Conservation (phyloP, 1,140 invertebrate species). For the Drosophila pallidifrons region DNA sequence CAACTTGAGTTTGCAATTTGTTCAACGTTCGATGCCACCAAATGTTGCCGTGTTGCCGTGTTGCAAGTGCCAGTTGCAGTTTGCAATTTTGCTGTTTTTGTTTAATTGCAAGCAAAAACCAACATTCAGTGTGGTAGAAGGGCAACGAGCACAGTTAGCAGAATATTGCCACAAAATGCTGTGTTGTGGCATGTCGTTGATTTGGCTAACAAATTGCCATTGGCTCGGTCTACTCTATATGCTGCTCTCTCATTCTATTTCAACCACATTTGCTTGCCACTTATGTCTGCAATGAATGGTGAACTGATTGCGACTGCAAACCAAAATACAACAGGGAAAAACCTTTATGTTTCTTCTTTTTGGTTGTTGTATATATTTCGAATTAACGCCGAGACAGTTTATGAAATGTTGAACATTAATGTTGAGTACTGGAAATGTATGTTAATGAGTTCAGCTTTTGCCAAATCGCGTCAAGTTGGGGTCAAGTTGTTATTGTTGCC, state of each 20-base stretch:
- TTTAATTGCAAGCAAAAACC: conserved; percentile 15
- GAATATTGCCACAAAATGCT: conserved; percentile 15
- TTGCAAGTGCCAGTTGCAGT: conserved; percentile 36
- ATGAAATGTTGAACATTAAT: conserved; percentile 42
- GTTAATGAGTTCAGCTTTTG: conserved; percentile 66
- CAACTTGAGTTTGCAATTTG: conserved; percentile 11
- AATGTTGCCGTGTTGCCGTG: background rate
- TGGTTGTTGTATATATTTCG: background rate
- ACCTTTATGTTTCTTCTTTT: conserved; percentile 20
- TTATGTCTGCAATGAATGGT: conserved; percentile 23
- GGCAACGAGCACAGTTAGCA: background rate
- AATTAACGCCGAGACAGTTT: conserved; percentile 28
- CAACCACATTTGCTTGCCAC: conserved; percentile 4
- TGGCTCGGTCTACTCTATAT: background rate
- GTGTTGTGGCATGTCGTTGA: conserved; percentile 12
- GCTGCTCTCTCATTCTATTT: background rate
- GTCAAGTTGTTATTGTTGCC: conserved; percentile 23
- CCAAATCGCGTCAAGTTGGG: conserved; percentile 11
- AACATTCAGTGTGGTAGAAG: background rate
- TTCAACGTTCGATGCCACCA: conserved; percentile 4
- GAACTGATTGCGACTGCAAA: conserved; percentile 22
- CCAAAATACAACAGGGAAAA: conserved; percentile 14
- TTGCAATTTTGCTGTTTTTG: conserved; percentile 6
- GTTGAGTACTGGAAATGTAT: conserved; percentile 58
- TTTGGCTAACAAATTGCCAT: conserved; percentile 22